A percentile compares a stretch with the other conserved stretches of the same genome.
These are phyloP conservation scores for Heteractis magnifica DNA, from an alignment of 92 coral and sea anemone genomes.

Conservation along the genomic window DNA sequence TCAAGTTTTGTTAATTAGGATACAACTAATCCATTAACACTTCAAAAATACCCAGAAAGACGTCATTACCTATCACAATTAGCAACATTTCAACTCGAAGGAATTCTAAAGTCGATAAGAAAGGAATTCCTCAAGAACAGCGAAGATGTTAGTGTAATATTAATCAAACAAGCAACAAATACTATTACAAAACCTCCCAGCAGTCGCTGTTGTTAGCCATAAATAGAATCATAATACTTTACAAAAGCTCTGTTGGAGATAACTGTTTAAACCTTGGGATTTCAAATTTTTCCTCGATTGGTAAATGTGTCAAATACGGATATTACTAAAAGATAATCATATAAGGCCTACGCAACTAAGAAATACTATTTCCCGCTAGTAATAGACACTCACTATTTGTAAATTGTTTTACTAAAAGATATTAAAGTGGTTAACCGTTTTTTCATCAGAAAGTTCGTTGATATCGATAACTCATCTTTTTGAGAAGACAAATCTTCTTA, in stretches of 20 bases:
- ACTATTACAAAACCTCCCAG: background rate
- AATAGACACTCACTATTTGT: too few species aligned
- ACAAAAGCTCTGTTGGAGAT: background rate
- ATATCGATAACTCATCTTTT: too few species aligned
- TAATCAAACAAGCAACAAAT: too few species aligned
- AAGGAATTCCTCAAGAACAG: background rate
- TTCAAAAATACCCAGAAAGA: background rate
- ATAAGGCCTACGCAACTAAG: too few species aligned
- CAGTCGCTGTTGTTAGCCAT: background rate
- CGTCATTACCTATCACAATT: background rate
- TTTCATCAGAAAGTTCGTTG: too few species aligned
- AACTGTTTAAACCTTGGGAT: background rate
- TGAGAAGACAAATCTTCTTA: too few species aligned
- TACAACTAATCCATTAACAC: background rate
- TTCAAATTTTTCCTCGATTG: too few species aligned
- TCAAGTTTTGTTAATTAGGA: background rate
- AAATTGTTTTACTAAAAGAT: too few species aligned
- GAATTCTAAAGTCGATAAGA: background rate
- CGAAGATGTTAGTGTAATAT: background rate
- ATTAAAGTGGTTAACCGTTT: too few species aligned
- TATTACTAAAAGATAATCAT: too few species aligned
- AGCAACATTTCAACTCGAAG: background rate
- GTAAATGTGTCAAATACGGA: background rate
- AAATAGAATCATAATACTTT: too few species aligned
- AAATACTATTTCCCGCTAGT: too few species aligned